Evolutionary conservation across 2,113 vertebrate species (phyloP).

Genomic region (Antigone vipio): DNA sequence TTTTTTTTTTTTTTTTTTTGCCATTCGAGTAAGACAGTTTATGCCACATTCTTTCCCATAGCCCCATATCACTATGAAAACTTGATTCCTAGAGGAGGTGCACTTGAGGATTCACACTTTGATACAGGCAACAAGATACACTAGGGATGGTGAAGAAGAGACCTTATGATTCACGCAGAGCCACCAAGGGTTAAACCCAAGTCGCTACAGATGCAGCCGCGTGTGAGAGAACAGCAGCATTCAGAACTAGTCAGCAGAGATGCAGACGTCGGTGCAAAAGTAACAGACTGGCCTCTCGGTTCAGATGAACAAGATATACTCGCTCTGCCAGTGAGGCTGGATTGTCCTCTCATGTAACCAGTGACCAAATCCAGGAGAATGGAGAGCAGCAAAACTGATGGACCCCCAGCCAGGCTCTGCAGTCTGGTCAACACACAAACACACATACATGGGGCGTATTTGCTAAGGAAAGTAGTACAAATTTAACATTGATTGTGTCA

Average conservation of each 20-base stretch:
- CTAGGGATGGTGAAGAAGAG: background rate
- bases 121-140: background rate
- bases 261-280: background rate
- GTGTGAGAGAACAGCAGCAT: background rate
- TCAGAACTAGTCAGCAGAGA: background rate
- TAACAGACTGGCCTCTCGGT: background rate
- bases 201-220: background rate
- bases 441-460: too few species aligned
- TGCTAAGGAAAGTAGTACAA: background rate
- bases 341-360: background rate
- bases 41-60: background rate
- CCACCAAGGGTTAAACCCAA: background rate
- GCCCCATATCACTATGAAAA: background rate
- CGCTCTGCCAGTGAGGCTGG: background rate
- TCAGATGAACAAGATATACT: background rate
- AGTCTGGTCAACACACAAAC: background rate
- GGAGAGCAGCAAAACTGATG: background rate
- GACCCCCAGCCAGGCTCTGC: background rate
- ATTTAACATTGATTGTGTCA: background rate
- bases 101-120: background rate
- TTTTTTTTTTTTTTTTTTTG: background rate
- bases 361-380: background rate
- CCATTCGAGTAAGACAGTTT: background rate
- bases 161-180: background rate
- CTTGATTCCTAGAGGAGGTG: background rate